Conservation (phyloP, 2,797 vertebrate species). For the Amazona finschi region DNA sequence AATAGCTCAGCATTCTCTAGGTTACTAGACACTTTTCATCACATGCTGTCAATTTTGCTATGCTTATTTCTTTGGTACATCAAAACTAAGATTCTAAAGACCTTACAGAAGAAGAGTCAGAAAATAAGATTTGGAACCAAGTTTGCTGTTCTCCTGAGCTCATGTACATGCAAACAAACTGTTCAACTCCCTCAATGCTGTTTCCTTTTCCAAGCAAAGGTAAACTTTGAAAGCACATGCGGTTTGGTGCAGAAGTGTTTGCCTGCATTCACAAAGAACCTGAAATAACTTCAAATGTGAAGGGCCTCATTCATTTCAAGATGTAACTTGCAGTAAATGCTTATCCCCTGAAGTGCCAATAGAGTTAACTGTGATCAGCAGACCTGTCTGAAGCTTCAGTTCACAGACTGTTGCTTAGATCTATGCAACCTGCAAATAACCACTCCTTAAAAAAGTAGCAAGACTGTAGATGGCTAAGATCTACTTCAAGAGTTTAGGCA, state of each 20-base stretch:
- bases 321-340: neutral
- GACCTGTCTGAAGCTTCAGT: neutral
- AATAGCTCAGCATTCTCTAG: neutral
- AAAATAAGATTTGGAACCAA: neutral
- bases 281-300: neutral
- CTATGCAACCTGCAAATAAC: neutral
- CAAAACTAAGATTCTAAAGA: neutral
- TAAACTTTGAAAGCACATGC: neutral
- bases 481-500: neutral
- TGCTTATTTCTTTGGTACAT: neutral
- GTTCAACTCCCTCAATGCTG: neutral
- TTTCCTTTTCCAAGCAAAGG: neutral
- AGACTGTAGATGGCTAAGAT: neutral
- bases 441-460: neutral
- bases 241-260: neutral
- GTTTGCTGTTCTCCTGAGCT: neutral
- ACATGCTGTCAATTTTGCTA: neutral
- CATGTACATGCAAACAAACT: neutral
- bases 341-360: neutral
- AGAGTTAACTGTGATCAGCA: neutral
- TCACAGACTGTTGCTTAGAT: neutral
- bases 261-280: neutral
- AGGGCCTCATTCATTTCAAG: neutral
- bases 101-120: neutral
- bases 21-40: neutral